phyloP scores from a whole-genome alignment of 2,113 vertebrate species.

The Ceyx margarethae region DNA sequence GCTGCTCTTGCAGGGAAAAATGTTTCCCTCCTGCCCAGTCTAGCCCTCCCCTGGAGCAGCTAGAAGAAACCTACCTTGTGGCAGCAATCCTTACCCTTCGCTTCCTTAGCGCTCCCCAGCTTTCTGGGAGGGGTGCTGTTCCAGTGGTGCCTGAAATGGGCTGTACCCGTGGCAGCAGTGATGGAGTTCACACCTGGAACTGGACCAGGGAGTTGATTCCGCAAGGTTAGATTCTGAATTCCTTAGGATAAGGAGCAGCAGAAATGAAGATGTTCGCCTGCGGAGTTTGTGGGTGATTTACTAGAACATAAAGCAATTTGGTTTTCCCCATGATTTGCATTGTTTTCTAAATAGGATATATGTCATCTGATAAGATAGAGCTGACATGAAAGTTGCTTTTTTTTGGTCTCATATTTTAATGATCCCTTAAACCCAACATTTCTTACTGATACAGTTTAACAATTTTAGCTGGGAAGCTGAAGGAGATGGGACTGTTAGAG shows the following conservation, averaged over 20 bases:
- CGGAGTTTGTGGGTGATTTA: not conserved
- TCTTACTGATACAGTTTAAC: not conserved
- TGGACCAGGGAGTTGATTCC: too few relatives aligned
- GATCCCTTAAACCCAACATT: not conserved
- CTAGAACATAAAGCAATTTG: not conserved
- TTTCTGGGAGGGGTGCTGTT: not conserved
- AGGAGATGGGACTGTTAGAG: not conserved
- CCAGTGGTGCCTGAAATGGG: rapidly evolving
- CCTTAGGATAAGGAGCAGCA: not conserved
- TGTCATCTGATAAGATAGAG: not conserved
- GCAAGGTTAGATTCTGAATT: not conserved
- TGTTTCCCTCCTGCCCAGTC: too few relatives aligned
- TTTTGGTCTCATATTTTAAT: not conserved
- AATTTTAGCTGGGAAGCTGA: not conserved
- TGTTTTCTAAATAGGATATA: not conserved
- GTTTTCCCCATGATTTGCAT: rapidly evolving
- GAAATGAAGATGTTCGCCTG: not conserved
- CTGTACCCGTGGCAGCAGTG: rapidly evolving
- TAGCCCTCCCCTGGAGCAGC: too few relatives aligned
- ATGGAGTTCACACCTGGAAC: not conserved
- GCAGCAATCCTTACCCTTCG: too few relatives aligned
- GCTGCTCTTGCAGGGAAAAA: too few relatives aligned
- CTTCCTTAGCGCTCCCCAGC: rapidly evolving
- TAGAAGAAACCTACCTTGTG: too few relatives aligned
- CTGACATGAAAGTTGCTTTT: not conserved